Evolutionary conservation across 2,113 vertebrate genomes (phyloP).

Genomic region (Thalassarche chlororhynchos): DNA sequence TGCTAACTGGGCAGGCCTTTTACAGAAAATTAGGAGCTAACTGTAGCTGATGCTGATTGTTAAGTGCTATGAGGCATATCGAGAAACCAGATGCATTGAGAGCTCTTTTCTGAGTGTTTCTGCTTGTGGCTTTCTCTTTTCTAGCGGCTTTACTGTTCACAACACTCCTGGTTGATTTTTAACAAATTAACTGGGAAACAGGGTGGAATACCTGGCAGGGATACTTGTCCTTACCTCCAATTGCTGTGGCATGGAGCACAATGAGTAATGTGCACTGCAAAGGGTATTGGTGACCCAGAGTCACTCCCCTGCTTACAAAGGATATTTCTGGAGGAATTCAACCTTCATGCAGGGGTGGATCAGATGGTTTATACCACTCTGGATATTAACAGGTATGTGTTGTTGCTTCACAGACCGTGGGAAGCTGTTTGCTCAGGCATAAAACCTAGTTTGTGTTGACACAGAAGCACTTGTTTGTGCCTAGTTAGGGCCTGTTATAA

Average conservation of each 20-base stretch:
- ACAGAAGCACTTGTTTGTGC: background rate
- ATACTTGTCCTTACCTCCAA: background rate
- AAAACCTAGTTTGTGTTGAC: background rate
- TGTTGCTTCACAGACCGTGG: background rate
- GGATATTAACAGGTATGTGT: background rate
- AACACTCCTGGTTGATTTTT: conserved; percentile 21
- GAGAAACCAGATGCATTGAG: background rate
- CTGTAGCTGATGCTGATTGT: background rate
- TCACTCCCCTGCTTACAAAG: background rate
- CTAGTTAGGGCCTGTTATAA: background rate
- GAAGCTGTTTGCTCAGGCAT: conserved; percentile 36
- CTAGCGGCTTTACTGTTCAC: background rate
- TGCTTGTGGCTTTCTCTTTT: background rate
- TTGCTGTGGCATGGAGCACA: background rate
- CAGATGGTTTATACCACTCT: background rate
- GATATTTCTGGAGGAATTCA: conserved; percentile 12
- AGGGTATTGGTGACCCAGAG: background rate
- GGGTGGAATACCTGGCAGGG: background rate
- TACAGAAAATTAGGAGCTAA: background rate
- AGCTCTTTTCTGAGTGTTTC: background rate
- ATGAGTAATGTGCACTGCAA: background rate
- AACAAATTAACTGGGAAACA: conserved; percentile 1
- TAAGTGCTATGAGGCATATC: background rate
- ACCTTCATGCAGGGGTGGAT: background rate
- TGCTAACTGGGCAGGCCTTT: background rate